Percentiles rank a stretch among this genome's conserved stretches.
Conservation (phyloP, 2,888 invertebrate genomes). For the Drosophila histrio region DNA sequence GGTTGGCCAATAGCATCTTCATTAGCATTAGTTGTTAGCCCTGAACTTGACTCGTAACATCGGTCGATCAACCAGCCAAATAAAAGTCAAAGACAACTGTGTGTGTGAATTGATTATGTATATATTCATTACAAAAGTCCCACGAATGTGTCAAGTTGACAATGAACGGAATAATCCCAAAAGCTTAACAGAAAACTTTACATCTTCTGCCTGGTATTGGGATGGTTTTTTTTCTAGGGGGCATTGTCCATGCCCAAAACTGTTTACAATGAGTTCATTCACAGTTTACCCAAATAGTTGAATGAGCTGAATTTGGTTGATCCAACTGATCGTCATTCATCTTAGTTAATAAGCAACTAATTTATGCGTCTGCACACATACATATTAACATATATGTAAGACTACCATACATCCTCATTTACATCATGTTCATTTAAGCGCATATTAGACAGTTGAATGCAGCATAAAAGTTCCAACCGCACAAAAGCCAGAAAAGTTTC, state of each 20-base stretch:
- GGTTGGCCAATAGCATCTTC: slow-evolving; percentile 25
- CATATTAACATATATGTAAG: neutral
- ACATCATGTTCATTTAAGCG: slow-evolving; percentile 6
- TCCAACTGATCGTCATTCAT: slow-evolving; percentile 23
- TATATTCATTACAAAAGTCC: neutral
- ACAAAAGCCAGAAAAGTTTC: slow-evolving; percentile 12
- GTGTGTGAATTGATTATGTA: neutral
- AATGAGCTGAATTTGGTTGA: slow-evolving; percentile 27
- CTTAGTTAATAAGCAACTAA: slow-evolving; percentile 14
- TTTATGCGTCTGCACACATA: slow-evolving; percentile 17
- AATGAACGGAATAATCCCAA: slow-evolving; percentile 7
- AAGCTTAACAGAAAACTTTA: neutral
- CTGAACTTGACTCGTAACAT: slow-evolving; percentile 56
- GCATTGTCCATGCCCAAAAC: slow-evolving; percentile 24
- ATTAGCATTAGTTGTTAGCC: slow-evolving; percentile 29
- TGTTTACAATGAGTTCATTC: slow-evolving; percentile 39
- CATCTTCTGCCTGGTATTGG: neutral
- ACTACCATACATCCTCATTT: slow-evolving; percentile 10
- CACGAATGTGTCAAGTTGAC: slow-evolving; percentile 4
- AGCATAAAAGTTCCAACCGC: slow-evolving; percentile 1
- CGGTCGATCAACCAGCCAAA: slow-evolving; percentile 12
- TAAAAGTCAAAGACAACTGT: slow-evolving; percentile 15
- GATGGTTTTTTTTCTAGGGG: neutral
- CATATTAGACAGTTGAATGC: neutral
- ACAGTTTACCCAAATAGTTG: slow-evolving; percentile 7